Base-by-base conservation (phyloP, 2,113 vertebrate species). In the Pampusana beccarii region DNA sequence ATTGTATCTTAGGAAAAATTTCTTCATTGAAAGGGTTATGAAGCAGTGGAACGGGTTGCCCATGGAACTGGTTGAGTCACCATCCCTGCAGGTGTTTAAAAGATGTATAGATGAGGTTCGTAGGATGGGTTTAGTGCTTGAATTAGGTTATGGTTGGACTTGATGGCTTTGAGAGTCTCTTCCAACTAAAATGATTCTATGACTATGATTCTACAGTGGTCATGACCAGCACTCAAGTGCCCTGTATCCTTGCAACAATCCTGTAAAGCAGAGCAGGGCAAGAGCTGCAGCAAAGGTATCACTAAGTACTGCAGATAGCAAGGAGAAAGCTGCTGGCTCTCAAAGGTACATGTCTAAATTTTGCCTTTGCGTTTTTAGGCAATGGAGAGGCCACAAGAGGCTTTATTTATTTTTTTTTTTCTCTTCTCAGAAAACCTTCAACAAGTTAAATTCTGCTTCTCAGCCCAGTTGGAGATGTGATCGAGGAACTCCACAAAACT, bases 221-320 rank as follows among this genome's bases (percentile, higher is more conserved):
- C 19, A 36, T 25, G 61, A 25, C 53, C 34, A 60, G 25, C 19
- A 36, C 70, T 75, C 8, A 71, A 15, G 64, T 0, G 0, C 51
- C 16, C 7, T 67, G 67, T 83, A 23, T 64, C 38, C 29, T 42
- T 28, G 11, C 25, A 51, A 36, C 15, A 21, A 14, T 18, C 11
- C 36, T 71, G 36, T 12, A 83, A 79, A 16, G 50, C 1, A 24
- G 7, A 88, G 16, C 23, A 69, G 48, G 56, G 51, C 19, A 74
- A 38, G 56, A 71, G 38, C 5, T 81, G 36, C 13, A 71, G 11
- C 17, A 82, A 36, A 79, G 13, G 9, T 48, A 33, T 38, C 74
- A 62, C 56, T 53, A 70, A 70, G 26, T 15, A 5, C 16, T 19
- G 6, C 4, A 75, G 57, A 38, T 69, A 64, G 5, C 11, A n/a